phyloP scores from a whole-genome alignment of 1,140 invertebrate genomes.

The Chrysomallon squamiferum region DNA sequence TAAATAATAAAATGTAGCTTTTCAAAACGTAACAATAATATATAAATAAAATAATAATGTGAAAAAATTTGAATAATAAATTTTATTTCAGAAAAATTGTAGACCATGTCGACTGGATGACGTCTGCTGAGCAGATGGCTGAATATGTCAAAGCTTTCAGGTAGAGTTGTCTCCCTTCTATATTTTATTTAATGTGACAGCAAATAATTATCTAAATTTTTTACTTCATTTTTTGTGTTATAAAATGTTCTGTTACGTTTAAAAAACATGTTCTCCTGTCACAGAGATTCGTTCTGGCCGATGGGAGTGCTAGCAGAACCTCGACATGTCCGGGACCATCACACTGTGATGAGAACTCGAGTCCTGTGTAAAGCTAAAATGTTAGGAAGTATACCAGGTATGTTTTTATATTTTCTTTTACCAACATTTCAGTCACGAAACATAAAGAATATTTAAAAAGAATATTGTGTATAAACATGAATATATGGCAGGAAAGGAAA shows the following conservation, averaged over 20 bases:
- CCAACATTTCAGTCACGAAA: neutral
- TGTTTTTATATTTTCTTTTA: conserved; percentile 6
- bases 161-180: conserved; percentile 67
- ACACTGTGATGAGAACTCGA: conserved; percentile 79
- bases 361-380: conserved; percentile 86
- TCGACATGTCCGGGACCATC: conserved; percentile 72
- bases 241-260: too few relatives aligned
- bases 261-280: too few relatives aligned
- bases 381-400: conserved; percentile 79
- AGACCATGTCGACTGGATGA: conserved; percentile 87
- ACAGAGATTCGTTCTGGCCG: conserved; percentile 81
- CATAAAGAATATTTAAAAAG: too few relatives aligned
- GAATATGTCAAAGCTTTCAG: conserved; percentile 87
- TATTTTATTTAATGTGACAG: neutral
- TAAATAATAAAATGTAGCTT: too few relatives aligned
- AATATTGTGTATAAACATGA: too few relatives aligned
- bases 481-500: too few relatives aligned
- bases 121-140: conserved; percentile 87
- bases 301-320: conserved; percentile 73
- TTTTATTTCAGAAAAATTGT: conserved; percentile 75
- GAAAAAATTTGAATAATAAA: too few relatives aligned
- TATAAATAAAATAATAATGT: too few relatives aligned
- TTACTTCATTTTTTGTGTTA: too few relatives aligned
- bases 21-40: too few relatives aligned
- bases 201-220: too few relatives aligned